These are phyloP conservation scores for Oophaga sylvatica DNA, from an alignment of 2,797 vertebrate species.

Conservation along the genomic window DNA sequence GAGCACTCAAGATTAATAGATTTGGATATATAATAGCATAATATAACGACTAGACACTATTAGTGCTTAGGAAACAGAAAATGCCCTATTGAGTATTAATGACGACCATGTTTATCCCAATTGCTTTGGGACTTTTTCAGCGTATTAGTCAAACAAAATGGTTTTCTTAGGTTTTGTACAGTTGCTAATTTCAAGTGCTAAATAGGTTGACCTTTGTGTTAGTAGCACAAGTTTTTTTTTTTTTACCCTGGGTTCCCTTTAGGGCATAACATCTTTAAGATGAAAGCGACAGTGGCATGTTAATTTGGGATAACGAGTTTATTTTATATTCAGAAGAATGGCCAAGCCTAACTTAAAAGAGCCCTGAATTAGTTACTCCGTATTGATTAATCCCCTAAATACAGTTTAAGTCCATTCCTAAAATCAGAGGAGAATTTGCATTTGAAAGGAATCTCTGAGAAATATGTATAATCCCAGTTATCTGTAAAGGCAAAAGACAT, in stretches of 20 bases:
- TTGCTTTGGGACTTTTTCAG: conserved; percentile 19
- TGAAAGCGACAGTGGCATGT: conserved; percentile 54
- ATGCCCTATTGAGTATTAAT: conserved; percentile 29
- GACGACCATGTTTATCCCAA: conserved; percentile 23
- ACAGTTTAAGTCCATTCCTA: conserved; percentile 26
- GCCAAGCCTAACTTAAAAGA: conserved; percentile 30
- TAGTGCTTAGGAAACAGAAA: conserved; percentile 22
- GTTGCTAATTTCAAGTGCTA: conserved; percentile 54
- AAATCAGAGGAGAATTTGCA: conserved; percentile 15
- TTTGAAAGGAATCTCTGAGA: conserved; percentile 27
- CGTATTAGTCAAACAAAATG: conserved; percentile 48
- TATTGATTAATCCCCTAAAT: conserved; percentile 36
- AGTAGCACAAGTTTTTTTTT: conserved; percentile 11
- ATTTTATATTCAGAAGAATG: conserved; percentile 47
- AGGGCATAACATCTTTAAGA: conserved; percentile 25
- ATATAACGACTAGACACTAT: conserved; percentile 11
- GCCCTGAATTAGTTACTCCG: not conserved
- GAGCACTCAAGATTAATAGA: conserved; percentile 7
- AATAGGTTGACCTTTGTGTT: conserved; percentile 53
- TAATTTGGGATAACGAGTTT: conserved; percentile 53
- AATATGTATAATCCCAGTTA: conserved; percentile 16
- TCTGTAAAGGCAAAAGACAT: not conserved
- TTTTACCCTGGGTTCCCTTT: not conserved
- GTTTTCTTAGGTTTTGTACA: conserved; percentile 33
- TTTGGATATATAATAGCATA: not conserved